Conservation (phyloP, 2,113 vertebrate genomes). For the Odobenus rosmarus region DNA sequence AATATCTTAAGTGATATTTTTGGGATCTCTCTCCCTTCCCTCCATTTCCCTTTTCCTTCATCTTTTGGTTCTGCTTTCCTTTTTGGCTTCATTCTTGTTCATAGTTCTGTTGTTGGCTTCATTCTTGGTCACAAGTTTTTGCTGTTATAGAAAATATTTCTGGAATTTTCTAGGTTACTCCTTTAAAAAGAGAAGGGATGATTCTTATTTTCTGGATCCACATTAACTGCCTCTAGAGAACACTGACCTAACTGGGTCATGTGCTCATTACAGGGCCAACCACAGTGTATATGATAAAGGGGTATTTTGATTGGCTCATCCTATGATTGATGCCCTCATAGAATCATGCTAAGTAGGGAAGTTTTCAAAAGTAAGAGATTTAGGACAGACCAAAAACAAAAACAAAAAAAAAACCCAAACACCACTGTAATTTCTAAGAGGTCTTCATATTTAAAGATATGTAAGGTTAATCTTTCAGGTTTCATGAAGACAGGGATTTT, state of each 20-base stretch:
- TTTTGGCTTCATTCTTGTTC: neutral
- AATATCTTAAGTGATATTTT: neutral
- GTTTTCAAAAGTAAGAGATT: neutral
- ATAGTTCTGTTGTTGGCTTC: neutral
- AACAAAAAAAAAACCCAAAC: neutral
- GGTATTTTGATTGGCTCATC: neutral
- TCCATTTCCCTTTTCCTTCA: neutral
- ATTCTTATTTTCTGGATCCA: neutral
- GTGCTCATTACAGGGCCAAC: neutral
- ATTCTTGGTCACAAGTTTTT: neutral
- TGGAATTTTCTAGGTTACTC: neutral
- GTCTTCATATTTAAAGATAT: neutral
- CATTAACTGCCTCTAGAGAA: neutral
- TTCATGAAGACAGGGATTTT: neutral
- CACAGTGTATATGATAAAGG: neutral
- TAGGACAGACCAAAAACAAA: neutral
- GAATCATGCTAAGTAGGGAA: neutral
- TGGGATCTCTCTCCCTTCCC: neutral
- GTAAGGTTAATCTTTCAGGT: neutral
- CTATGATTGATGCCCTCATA: neutral
- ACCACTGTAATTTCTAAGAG: neutral
- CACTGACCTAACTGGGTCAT: neutral
- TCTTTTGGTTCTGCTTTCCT: neutral
- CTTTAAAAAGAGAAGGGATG: neutral
- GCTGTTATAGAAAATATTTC: neutral